Conservation (phyloP, 92 coral and sea anemone species). For the Porites rus region DNA sequence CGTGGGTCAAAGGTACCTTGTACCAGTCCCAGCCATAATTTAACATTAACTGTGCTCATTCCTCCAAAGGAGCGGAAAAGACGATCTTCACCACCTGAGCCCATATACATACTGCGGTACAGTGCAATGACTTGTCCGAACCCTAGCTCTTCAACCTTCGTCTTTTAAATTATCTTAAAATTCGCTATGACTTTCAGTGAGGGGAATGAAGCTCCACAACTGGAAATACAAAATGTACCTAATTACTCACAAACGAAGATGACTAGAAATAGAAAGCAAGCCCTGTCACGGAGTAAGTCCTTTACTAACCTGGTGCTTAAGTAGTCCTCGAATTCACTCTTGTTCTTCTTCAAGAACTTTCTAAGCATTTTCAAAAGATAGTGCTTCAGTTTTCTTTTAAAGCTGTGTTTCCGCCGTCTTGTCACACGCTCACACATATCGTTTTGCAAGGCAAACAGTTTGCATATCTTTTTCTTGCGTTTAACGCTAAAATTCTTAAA, state of each 20-base stretch:
- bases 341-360: slow-evolving; percentile 38
- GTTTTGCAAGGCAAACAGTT: slow-evolving; percentile 28
- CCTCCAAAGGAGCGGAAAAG: too few relatives aligned
- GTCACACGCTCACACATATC: neutral
- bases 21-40: too few relatives aligned
- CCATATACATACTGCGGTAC: too few relatives aligned
- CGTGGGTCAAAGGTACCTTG: too few relatives aligned
- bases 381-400: slow-evolving; percentile 28
- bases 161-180: too few relatives aligned
- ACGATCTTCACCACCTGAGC: too few relatives aligned
- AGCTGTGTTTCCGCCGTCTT: slow-evolving; percentile 17
- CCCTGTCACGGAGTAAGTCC: neutral
- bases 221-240: neutral
- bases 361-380: slow-evolving; percentile 37
- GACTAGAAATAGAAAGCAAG: neutral
- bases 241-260: neutral
- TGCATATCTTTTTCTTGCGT: slow-evolving; percentile 35
- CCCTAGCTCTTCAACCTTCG: too few relatives aligned
- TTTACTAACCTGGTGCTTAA: slow-evolving; percentile 3
- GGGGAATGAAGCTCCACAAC: too few relatives aligned
- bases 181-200: too few relatives aligned
- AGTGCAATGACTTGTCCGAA: too few relatives aligned
- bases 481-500: slow-evolving; percentile 33
- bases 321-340: slow-evolving; percentile 34
- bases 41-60: too few relatives aligned